A percentile compares a stretch with the other conserved stretches of the same genome.
These are phyloP conservation scores for Littorina saxatilis DNA, from an alignment of 1,140 invertebrate species.

Conservation along the genomic window DNA sequence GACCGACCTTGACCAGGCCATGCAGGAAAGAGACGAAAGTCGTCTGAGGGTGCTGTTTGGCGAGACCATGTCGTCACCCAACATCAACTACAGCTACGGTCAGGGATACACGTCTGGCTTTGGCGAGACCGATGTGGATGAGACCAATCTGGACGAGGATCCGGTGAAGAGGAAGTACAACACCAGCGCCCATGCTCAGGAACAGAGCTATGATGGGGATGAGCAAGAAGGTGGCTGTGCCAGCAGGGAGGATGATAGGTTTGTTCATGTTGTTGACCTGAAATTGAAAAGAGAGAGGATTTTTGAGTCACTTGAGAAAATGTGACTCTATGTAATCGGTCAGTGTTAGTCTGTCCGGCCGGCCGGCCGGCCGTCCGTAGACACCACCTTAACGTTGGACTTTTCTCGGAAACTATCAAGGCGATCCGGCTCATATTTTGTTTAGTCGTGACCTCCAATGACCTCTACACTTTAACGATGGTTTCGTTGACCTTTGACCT, in stretches of 20 bases:
- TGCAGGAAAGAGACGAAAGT: constrained; percentile 59
- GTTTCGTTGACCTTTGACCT: no score
- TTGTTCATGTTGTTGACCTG: neutral
- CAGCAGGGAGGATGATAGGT: constrained; percentile 18
- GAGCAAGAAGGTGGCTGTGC: neutral
- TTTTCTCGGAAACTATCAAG: no score
- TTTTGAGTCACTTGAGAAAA: no score
- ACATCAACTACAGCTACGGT: neutral
- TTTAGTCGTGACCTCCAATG: no score
- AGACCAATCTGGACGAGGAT: constrained; percentile 51
- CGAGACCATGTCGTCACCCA: constrained; percentile 16
- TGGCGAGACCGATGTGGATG: constrained; percentile 27
- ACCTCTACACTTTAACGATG: no score
- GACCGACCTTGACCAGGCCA: constrained; percentile 65
- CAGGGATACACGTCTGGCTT: neutral
- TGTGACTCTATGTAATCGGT: no score
- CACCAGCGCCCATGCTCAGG: constrained; percentile 20
- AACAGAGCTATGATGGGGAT: neutral
- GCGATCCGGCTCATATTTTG: no score
- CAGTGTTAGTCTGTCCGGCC: no score
- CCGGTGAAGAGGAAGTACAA: constrained; percentile 42
- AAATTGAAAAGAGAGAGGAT: constrained; percentile 4
- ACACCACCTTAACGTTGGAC: no score
- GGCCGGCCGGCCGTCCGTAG: no score
- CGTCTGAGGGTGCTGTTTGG: constrained; percentile 50